Base-by-base conservation (phyloP, 2,888 invertebrate species). In the Heliothis peltigera region DNA sequence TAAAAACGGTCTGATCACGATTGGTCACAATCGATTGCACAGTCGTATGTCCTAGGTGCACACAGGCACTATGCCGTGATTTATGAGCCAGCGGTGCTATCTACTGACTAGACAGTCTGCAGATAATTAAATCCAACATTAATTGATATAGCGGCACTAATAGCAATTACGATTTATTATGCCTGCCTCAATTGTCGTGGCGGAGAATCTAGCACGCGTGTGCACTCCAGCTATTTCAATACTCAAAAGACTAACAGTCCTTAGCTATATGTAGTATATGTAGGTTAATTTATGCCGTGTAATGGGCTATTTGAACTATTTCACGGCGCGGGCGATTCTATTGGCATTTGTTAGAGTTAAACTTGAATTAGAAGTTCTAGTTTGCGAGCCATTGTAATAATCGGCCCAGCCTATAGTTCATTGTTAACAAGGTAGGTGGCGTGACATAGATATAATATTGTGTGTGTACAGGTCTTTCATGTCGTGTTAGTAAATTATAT, bases 81-180 rank as follows among this genome's bases (percentile, higher is more conserved):
- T 92, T 91, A 92, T 87, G 83, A 67, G 71, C 83, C 79, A 81
- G 80, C 84, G 83, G 82, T 73, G 53, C 67, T 73, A 79, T 73
- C 72, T 76, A 80, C 81, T 83, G 82, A 79, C 85, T 84, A 84
- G 87, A 87, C 87, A 86, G 82, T 85, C 84, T 84, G 89, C 90
- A 87, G 86, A 86, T 91, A 91, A 93, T 93, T 93, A 92, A 92
- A 91, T 90, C 84, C 87, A 86, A 83, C 87, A 88, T 86, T 89
- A 90, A 90, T 89, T 91, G 89, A 89, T 91, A 86, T 89, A 82
- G 85, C 87, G 87, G 88, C 87, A 89, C 89, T 88, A 89, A 89
- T 89, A 83, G 85, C 84, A 84, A 85, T 87, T 88, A 83, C 82
- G 83, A 89, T 87, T 89, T 88, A 89, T 88, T 86, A 81, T 75